Percentiles rank a stretch among this genome's conserved stretches.
phyloP scores from a whole-genome alignment of 2,797 vertebrate genomes.

The Poecile montanus region DNA sequence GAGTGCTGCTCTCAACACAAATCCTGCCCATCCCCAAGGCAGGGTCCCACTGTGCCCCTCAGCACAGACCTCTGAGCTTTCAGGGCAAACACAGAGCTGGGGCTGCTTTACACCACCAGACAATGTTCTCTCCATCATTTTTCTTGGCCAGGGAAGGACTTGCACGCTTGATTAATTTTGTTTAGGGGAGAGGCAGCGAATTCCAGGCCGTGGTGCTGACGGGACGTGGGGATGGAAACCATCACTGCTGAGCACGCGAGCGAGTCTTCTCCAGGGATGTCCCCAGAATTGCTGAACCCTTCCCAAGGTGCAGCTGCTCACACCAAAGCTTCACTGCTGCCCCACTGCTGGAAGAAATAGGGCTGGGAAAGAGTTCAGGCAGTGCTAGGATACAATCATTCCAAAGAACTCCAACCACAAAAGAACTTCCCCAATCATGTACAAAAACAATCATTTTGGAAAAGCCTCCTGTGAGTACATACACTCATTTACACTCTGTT shows the following conservation, averaged over 20 bases:
- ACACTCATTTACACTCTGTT: slow-evolving; percentile 56
- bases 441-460: slow-evolving; percentile 52
- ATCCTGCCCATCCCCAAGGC: background rate
- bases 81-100: slow-evolving; percentile 43
- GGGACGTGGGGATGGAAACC: background rate
- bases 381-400: slow-evolving; percentile 13
- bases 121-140: slow-evolving; percentile 15
- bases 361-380: slow-evolving; percentile 45
- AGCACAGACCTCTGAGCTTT: background rate
- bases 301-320: background rate
- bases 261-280: background rate
- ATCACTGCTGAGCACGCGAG: background rate
- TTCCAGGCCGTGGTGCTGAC: background rate
- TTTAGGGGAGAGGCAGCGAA: background rate
- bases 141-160: slow-evolving; percentile 28
- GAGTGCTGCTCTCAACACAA: background rate
- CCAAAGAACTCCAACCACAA: slow-evolving; percentile 60
- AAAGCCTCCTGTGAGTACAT: slow-evolving; percentile 46
- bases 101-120: background rate
- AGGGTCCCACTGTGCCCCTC: background rate
- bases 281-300: background rate
- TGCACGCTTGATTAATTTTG: slow-evolving; percentile 11
- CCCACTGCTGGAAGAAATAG: background rate
- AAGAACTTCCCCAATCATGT: slow-evolving; percentile 49
- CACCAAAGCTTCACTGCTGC: background rate